Evolutionary conservation across 2,797 vertebrate genomes (phyloP), one percentile per base, ranked within the genome.

Genomic region (Hemitrygon akajei): DNA sequence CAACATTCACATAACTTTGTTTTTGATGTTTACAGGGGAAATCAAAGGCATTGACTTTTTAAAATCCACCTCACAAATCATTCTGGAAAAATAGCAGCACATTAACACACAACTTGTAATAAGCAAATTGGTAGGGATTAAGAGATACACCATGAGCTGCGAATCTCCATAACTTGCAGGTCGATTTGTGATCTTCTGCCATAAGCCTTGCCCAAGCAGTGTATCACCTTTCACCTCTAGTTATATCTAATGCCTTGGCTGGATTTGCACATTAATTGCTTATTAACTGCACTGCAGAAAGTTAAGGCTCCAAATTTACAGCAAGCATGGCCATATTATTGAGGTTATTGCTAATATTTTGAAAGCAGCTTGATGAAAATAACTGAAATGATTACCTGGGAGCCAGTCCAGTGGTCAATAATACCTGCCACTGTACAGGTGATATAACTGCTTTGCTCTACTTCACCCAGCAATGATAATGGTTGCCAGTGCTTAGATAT

Each of bases 261-360:
- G 84, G 58, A 87, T 87, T 63, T 87, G 58, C 58, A 80, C 77
- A 80, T 80, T 63, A n/a, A 34, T 87, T 87, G 81, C 47, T 56
- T 40, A 56, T 56, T 56, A 63, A 63, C 12, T 60, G 18, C 5
- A 16, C 82, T 0, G 5, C 58, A n/a, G 58, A 87, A 63, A 87
- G 56, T n/a, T 75, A 63, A n/a, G 58, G 27, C 27, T 63, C 20
- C 27, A 56, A 25, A 56, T 56, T 56, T 56, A 82, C 22, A 82
- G 47, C 9, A 12, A 16, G 11, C 20, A 25, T 27, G 22, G 40
- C 40, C 47, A 56, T 40, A 40, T 40, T 0, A 25, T 27, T 66
- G 20, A 25, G 20, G 71, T 22, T 0, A 75, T 75, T 75, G 71
- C 27, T 75, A 22, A 22, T 75, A 75, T 22, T 75, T 22, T 75